phyloP scores from a whole-genome alignment of 2,888 invertebrate genomes.

The Tetramorium bicarinatum region DNA sequence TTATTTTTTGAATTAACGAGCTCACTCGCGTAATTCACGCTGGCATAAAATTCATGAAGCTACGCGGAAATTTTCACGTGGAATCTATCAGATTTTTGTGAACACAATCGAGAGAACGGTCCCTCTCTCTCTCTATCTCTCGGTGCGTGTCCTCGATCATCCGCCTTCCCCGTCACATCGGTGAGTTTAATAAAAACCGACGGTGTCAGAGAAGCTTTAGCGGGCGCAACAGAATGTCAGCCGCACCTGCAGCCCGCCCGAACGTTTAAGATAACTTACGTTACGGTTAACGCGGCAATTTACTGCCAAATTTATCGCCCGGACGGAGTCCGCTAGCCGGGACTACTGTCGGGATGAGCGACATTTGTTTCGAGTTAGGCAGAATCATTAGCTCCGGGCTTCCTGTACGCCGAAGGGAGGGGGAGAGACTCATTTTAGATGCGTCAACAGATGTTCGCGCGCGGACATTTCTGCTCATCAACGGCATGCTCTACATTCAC shows the following conservation, averaged over 20 bases:
- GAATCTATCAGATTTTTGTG: neutral
- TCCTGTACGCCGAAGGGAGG: slow-evolving; percentile 16
- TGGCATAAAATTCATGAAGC: neutral
- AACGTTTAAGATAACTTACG: slow-evolving; percentile 39
- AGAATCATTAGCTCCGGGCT: slow-evolving; percentile 55
- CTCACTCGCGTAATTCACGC: neutral
- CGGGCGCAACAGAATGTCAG: slow-evolving; percentile 34
- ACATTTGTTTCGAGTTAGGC: slow-evolving; percentile 64
- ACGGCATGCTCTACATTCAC: slow-evolving; percentile 27
- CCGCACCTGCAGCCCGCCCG: slow-evolving; percentile 29
- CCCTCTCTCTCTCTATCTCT: too few species aligned
- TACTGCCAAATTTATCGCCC: slow-evolving; percentile 58
- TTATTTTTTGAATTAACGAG: neutral
- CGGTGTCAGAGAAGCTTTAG: slow-evolving; percentile 12
- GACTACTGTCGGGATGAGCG: slow-evolving; percentile 33
- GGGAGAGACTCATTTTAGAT: slow-evolving; percentile 52
- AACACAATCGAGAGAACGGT: neutral
- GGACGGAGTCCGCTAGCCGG: neutral
- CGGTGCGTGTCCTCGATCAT: neutral
- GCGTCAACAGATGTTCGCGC: slow-evolving; percentile 48
- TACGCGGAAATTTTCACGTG: neutral
- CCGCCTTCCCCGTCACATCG: neutral
- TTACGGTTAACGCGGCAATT: slow-evolving; percentile 56
- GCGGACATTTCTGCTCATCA: slow-evolving; percentile 15
- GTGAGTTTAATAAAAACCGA: slow-evolving; percentile 44